These are phyloP conservation scores for Rhinolophus ferrumequinum DNA, from an alignment of 2,113 vertebrate species.

Conservation along the genomic window DNA sequence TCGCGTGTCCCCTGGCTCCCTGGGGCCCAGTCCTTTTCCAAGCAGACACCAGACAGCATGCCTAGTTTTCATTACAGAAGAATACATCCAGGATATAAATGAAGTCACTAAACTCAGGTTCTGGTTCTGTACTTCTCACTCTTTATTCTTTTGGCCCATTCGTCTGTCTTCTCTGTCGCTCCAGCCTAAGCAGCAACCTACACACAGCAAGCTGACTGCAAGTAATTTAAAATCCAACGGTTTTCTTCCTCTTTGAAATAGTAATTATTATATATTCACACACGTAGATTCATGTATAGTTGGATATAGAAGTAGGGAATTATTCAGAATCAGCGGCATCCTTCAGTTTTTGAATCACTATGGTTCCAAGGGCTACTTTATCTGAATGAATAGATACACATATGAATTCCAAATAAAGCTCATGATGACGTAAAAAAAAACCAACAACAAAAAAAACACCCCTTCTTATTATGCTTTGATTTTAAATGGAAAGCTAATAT, in stretches of 20 bases:
- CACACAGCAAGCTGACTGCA: not conserved
- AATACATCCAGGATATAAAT: too few relatives aligned
- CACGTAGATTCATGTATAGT: not conserved
- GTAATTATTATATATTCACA: not conserved
- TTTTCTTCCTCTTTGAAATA: not conserved
- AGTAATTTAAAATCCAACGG: not conserved
- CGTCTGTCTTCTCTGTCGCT: not conserved
- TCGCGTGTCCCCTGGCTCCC: not conserved
- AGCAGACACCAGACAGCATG: not conserved
- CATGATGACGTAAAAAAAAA: not conserved
- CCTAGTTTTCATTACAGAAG: not conserved
- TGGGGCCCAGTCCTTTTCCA: not conserved
- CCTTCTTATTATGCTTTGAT: not conserved
- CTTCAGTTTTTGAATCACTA: not conserved
- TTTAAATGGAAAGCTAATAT: not conserved
- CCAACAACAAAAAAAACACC: not conserved
- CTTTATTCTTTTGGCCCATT: not conserved
- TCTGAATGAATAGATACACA: not conserved
- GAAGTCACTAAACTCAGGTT: not conserved
- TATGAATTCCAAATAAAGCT: conserved; percentile 13
- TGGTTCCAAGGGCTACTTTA: not conserved
- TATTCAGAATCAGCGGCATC: not conserved
- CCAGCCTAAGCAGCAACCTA: not conserved
- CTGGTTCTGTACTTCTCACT: not conserved
- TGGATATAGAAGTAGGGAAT: not conserved